Evolutionary conservation across 92 coral and sea anemone genomes (phyloP), one percentile per base, ranked within the genome.

Genomic region (Nematostella vectensis): DNA sequence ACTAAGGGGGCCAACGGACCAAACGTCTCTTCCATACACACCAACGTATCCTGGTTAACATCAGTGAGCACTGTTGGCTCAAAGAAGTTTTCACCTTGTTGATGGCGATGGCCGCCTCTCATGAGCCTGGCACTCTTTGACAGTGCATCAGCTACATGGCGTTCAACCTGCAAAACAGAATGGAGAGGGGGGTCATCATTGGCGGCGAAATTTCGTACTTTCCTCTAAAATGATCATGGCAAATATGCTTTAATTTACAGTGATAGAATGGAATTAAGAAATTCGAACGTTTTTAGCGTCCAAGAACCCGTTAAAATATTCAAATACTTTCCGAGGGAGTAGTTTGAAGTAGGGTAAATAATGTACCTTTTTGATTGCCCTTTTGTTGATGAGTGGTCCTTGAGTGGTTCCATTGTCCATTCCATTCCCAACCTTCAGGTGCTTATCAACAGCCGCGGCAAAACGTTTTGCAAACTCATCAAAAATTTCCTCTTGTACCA

Each of bases 1-100:
- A 88, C 71, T 12, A 88, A 83, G 2, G 96, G 96, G 4, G 96
- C 93, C 11, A 81, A 77, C 3, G 96, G 96, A 17, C 96, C 96
- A 54, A 88, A 88, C 12, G 96, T 88, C 45, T 88, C 96, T 31
- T 88, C 88, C 20, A 69, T 71, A 40, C 88, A 78, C 8, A 88
- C 70, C 8, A 81, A 54, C 96, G 79, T 83, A 57, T 79, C 94
- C 43, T 57, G 65, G 1, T 87, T 83, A 20, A 88, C 96, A 3
- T 67, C 88, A 1, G 82, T 70, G 40, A 88, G 79, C 3, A 88
- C 43, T 13, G 96, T 88, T 13, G 96, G 84, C 45, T 88, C 81
- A 30, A 62, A 88, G 70, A 83, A 88, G 40, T 65, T 79, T 25
- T 68, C 68, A 44, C 96, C 96, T 3, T 83, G 71, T 13, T 67